phyloP scores from a whole-genome alignment of 2,113 vertebrate genomes.

The Corapipo altera region DNA sequence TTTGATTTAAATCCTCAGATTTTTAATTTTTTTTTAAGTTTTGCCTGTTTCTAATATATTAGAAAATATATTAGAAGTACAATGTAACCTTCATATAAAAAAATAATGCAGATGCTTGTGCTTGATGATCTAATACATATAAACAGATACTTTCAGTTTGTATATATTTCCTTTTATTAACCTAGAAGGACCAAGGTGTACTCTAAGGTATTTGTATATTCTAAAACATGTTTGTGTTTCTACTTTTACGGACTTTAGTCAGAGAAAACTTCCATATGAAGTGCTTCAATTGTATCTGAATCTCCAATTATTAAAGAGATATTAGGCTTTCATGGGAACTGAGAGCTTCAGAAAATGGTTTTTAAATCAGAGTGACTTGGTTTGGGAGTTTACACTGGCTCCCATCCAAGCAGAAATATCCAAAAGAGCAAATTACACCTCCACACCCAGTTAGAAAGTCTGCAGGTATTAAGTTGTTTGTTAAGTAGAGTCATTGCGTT shows the following conservation, averaged over 20 bases:
- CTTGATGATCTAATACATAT: not conserved
- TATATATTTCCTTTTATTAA: not conserved
- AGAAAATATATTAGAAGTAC: not conserved
- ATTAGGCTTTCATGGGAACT: constrained; percentile 46
- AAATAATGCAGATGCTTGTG: not conserved
- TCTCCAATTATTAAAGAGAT: not conserved
- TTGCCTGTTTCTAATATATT: not conserved
- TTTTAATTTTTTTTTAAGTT: not conserved
- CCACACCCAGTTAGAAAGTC: constrained; percentile 74
- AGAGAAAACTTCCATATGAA: not conserved
- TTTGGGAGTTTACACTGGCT: constrained; percentile 67
- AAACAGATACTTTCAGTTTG: not conserved
- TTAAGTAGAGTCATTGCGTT: constrained; percentile 64
- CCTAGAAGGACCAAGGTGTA: not conserved
- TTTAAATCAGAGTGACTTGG: constrained; percentile 63
- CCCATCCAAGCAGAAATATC: constrained; percentile 44
- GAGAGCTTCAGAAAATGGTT: constrained; percentile 49
- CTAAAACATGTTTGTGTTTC: not conserved
- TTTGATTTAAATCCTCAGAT: not conserved
- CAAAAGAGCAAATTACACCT: constrained; percentile 68
- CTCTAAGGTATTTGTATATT: not conserved
- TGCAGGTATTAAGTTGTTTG: constrained; percentile 66
- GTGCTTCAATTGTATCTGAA: constrained; percentile 16
- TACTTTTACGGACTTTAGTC: not conserved
- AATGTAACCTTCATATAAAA: not conserved